These are phyloP conservation scores for Chrysochloris asiatica DNA, from an alignment of 2,113 vertebrate genomes.

Conservation along the genomic window DNA sequence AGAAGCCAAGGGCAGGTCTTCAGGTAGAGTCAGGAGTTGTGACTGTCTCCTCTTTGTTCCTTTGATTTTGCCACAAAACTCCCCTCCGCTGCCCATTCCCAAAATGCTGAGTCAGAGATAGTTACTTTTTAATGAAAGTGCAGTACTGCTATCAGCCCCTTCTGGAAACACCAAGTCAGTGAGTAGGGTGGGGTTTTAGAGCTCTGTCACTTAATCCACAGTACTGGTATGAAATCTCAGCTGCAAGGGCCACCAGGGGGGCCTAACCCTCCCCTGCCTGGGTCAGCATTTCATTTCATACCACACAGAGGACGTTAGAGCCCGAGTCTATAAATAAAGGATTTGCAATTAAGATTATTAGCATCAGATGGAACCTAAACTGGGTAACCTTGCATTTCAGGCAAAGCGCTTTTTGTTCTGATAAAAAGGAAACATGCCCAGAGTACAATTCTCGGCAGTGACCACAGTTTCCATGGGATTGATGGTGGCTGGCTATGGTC, in stretches of 20 bases:
- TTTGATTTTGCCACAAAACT: background rate
- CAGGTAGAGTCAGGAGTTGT: too few relatives aligned
- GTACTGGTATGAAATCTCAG: background rate
- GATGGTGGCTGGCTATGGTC: slow-evolving; percentile 62
- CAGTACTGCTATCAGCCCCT: background rate
- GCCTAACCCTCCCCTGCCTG: slow-evolving; percentile 25
- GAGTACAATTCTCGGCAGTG: background rate
- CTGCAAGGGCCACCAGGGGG: background rate
- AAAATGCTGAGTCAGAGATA: slow-evolving; percentile 57
- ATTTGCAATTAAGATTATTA: slow-evolving; percentile 65
- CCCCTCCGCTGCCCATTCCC: background rate
- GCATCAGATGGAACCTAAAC: slow-evolving; percentile 51
- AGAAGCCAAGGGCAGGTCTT: background rate
- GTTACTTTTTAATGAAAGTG: slow-evolving; percentile 7
- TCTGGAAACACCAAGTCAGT: background rate
- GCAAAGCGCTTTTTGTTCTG: background rate
- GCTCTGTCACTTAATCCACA: background rate
- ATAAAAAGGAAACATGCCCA: slow-evolving; percentile 1
- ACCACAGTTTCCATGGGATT: background rate
- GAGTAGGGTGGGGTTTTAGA: background rate
- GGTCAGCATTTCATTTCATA: background rate
- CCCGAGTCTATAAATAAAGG: slow-evolving; percentile 58
- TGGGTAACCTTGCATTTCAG: background rate
- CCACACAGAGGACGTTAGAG: background rate
- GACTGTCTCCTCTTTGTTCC: rapidly evolving